Evolutionary conservation across 2,888 invertebrate species (phyloP).

Genomic region (Drosophila limbata): DNA sequence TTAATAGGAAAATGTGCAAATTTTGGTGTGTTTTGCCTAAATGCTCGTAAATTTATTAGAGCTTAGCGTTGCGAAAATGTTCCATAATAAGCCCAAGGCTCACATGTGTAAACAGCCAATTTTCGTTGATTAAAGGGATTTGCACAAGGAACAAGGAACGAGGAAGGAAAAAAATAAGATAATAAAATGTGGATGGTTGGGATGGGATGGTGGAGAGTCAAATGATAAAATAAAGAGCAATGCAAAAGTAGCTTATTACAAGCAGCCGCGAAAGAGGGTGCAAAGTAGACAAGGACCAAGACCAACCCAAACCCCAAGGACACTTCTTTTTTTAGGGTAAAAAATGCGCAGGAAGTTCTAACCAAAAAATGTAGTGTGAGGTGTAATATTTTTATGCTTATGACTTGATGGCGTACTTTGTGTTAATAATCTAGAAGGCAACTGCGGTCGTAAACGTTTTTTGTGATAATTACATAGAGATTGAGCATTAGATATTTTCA

Average conservation of each 20-base stretch:
- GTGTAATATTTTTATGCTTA: slow-evolving; percentile 66
- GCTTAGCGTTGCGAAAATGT: slow-evolving; percentile 49
- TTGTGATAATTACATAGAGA: slow-evolving; percentile 77
- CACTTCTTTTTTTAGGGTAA: slow-evolving; percentile 41
- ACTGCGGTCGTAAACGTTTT: slow-evolving; percentile 61
- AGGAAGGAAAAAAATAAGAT: slow-evolving; percentile 27
- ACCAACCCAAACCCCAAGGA: slow-evolving; percentile 4
- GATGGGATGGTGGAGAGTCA: slow-evolving; percentile 33
- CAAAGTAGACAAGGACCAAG: slow-evolving; percentile 39
- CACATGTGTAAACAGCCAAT: slow-evolving; percentile 72
- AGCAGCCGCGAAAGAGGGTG: slow-evolving; percentile 60
- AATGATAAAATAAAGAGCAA: slow-evolving; percentile 76
- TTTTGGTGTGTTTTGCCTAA: slow-evolving; percentile 27
- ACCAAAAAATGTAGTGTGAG: slow-evolving; percentile 14
- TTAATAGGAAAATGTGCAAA: slow-evolving; percentile 65
- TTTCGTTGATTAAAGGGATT: slow-evolving; percentile 76
- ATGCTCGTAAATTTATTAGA: slow-evolving; percentile 73
- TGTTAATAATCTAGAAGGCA: slow-evolving; percentile 74
- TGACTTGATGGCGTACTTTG: slow-evolving; percentile 64
- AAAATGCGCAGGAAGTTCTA: slow-evolving; percentile 21
- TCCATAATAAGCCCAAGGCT: slow-evolving; percentile 48
- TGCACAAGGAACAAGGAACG: slow-evolving; percentile 29
- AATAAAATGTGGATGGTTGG: slow-evolving; percentile 57
- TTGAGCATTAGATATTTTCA: slow-evolving; percentile 52
- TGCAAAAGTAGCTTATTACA: slow-evolving; percentile 73